Evolutionary conservation across 2,888 invertebrate genomes (phyloP).

Genomic region (Lasioglossum villosulum): DNA sequence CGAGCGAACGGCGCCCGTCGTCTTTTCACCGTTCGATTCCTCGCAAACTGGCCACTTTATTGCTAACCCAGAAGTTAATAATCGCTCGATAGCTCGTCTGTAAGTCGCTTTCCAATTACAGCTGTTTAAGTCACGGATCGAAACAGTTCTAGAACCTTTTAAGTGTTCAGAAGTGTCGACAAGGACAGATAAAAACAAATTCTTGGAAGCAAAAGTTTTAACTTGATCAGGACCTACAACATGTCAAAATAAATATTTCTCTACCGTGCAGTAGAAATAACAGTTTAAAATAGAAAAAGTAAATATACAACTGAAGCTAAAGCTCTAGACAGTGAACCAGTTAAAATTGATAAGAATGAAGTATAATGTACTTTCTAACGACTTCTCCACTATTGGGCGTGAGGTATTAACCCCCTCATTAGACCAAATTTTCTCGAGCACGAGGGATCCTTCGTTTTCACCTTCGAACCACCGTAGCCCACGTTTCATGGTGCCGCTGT

Average conservation of each 20-base stretch:
- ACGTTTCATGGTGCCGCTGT: conserved; percentile 61
- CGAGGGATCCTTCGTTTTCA: conserved; percentile 38
- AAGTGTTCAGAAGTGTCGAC: too few relatives aligned
- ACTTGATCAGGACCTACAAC: too few relatives aligned
- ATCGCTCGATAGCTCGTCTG: conserved; percentile 20
- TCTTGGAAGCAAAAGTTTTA: too few relatives aligned
- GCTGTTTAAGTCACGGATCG: background rate
- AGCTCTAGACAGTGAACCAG: background rate
- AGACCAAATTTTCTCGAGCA: conserved; percentile 11
- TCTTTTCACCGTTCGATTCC: conserved; percentile 38
- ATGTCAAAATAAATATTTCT: background rate
- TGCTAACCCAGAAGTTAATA: conserved; percentile 50
- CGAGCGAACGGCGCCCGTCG: background rate
- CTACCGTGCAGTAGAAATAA: background rate
- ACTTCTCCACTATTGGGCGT: too few relatives aligned
- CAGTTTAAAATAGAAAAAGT: background rate
- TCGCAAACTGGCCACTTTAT: conserved; percentile 36
- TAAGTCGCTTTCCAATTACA: conserved; percentile 40
- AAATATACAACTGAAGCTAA: too few relatives aligned
- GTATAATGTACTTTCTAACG: background rate
- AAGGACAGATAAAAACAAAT: too few relatives aligned
- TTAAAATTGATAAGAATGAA: background rate
- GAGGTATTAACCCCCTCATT: background rate
- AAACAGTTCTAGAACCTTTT: background rate
- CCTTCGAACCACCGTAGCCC: conserved; percentile 48